Conservation (phyloP, 1,140 invertebrate genomes). For the Marisa cornuarietis region DNA sequence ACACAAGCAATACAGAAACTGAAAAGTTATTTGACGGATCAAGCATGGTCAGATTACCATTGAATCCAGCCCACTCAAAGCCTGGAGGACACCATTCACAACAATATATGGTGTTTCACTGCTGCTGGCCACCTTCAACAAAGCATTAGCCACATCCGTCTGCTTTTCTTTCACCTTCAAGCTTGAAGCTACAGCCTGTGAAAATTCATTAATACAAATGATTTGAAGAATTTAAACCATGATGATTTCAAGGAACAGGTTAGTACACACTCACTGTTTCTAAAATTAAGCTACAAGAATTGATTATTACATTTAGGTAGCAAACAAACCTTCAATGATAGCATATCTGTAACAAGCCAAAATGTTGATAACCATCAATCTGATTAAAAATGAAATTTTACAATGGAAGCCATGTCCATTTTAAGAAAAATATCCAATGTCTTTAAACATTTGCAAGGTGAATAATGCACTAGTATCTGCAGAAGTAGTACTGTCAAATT, state of each 20-base stretch:
- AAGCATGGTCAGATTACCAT: background rate
- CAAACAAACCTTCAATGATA: background rate
- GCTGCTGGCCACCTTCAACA: constrained; percentile 9
- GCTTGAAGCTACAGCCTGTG: constrained; percentile 5
- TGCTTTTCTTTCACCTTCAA: constrained; percentile 11
- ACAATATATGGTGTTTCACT: background rate
- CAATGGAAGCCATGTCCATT: background rate
- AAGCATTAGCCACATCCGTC: background rate
- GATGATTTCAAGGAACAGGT: too few species aligned
- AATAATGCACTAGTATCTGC: background rate
- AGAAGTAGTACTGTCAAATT: background rate
- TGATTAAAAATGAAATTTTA: background rate
- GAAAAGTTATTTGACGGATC: background rate
- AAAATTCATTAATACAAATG: background rate
- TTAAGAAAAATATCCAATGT: too few species aligned
- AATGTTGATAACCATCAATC: too few species aligned
- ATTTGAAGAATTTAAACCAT: too few species aligned
- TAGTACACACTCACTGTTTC: too few species aligned
- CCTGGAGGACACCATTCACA: background rate
- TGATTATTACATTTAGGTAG: too few species aligned
- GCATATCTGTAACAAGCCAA: background rate
- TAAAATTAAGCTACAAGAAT: too few species aligned
- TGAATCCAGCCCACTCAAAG: constrained; percentile 2
- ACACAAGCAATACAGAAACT: background rate
- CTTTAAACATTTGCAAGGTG: background rate